Conservation (phyloP, 2,113 vertebrate species). For the Lepidiolamprologus cunningtoni region DNA sequence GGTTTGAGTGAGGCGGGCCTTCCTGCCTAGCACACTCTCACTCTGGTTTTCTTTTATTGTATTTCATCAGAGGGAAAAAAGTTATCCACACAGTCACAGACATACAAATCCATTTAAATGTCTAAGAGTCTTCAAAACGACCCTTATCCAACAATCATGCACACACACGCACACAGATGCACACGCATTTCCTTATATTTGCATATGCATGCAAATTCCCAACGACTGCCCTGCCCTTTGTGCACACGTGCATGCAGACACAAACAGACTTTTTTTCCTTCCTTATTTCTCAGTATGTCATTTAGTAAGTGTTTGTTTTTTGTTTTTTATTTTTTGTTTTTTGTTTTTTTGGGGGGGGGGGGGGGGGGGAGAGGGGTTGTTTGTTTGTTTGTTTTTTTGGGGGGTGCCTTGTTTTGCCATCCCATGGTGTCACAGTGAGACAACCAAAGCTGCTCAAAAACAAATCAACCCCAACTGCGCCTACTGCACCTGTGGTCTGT, state of each 20-base stretch:
- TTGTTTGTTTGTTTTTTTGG: background rate
- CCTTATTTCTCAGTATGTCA: background rate
- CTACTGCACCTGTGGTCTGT: conserved; percentile 57
- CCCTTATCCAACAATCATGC: background rate
- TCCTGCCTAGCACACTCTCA: conserved; percentile 26
- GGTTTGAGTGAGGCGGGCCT: conserved; percentile 62
- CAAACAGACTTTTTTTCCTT: background rate
- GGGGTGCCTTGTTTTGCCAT: background rate
- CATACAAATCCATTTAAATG: background rate
- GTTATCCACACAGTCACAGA: background rate
- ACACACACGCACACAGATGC: background rate
- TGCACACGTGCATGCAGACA: background rate
- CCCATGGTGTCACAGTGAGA: conserved; percentile 8
- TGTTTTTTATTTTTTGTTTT: background rate
- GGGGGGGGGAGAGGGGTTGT: background rate
- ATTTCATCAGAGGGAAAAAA: conserved; percentile 27
- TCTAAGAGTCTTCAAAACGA: background rate
- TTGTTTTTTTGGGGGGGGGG: background rate
- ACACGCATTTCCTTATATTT: conserved; percentile 29
- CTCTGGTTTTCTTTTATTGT: conserved; percentile 27
- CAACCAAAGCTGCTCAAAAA: conserved; percentile 22
- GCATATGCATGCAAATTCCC: conserved; percentile 33
- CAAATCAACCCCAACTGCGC: conserved; percentile 39
- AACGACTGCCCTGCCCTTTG: background rate
- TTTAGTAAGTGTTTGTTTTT: background rate